Evolutionary conservation across 2,888 invertebrate genomes (phyloP).

Genomic region (Tetheella fluctuosa): DNA sequence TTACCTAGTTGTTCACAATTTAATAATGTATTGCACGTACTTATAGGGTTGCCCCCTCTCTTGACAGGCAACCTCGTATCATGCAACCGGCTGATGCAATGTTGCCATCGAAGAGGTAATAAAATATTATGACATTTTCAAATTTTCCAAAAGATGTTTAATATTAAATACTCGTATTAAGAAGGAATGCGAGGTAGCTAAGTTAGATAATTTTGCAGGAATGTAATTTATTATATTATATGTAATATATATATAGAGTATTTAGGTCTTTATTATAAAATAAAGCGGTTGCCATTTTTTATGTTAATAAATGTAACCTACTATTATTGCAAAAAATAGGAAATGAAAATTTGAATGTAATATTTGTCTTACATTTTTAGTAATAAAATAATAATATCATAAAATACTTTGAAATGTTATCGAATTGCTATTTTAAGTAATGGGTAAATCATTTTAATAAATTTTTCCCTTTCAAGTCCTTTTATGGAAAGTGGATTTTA

Average conservation of each 20-base stretch:
- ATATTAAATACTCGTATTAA: too few relatives aligned
- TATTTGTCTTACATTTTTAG: too few relatives aligned
- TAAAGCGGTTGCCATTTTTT: too few relatives aligned
- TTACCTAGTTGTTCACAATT: not conserved
- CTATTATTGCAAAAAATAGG: too few relatives aligned
- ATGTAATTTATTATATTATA: too few relatives aligned
- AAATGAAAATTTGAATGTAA: too few relatives aligned
- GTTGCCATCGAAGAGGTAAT: constrained; percentile 24
- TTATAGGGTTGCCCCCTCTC: constrained; percentile 4
- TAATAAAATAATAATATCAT: not conserved
- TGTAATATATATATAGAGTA: too few relatives aligned
- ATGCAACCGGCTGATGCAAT: constrained; percentile 60
- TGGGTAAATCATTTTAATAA: not conserved
- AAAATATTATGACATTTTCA: constrained; percentile 26
- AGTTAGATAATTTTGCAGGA: not conserved
- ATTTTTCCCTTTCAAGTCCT: not conserved
- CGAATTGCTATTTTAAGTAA: not conserved
- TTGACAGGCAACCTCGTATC: constrained; percentile 1
- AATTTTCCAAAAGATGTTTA: not conserved
- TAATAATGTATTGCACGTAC: not conserved
- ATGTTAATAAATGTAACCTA: too few relatives aligned
- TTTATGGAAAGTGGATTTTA: not conserved
- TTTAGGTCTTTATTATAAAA: too few relatives aligned
- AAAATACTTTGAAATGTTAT: not conserved
- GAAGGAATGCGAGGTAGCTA: too few relatives aligned